These are phyloP conservation scores for Papilio machaon DNA, from an alignment of 1,140 invertebrate species.

Conservation along the genomic window DNA sequence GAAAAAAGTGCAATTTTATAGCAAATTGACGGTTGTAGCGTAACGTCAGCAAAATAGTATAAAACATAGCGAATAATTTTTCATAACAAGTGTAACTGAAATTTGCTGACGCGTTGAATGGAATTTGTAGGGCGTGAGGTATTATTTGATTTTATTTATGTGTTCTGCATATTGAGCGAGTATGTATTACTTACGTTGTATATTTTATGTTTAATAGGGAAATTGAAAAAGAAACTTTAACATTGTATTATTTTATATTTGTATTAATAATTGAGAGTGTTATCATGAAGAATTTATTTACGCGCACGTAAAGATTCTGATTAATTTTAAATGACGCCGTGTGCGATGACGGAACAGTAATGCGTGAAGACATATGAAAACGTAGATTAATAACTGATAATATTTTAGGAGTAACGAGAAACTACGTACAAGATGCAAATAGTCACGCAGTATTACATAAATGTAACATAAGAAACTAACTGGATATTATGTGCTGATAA, in stretches of 20 bases:
- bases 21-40: neutral
- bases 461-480: slow-evolving; percentile 2
- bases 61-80: slow-evolving; percentile 16
- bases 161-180: neutral
- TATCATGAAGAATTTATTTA: no score
- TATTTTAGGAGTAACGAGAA: neutral
- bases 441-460: slow-evolving; percentile 11
- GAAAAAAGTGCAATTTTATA: slow-evolving; percentile 10
- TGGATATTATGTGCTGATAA: slow-evolving; percentile 13
- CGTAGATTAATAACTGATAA: neutral
- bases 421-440: neutral
- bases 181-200: neutral
- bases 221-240: neutral
- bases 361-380: neutral
- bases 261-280: no score
- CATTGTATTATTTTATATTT: no score
- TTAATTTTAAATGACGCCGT: neutral
- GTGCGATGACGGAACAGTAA: no score
- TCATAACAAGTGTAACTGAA: slow-evolving; percentile 7
- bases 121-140: neutral
- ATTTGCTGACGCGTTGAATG: slow-evolving; percentile 21
- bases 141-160: slow-evolving; percentile 3
- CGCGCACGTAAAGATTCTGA: neutral
- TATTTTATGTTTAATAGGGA: neutral
- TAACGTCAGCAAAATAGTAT: slow-evolving; percentile 8